Evolutionary conservation across 2,888 invertebrate genomes (phyloP), one percentile per base, ranked within the genome.

Genomic region (Meiosimyza platycephala): DNA sequence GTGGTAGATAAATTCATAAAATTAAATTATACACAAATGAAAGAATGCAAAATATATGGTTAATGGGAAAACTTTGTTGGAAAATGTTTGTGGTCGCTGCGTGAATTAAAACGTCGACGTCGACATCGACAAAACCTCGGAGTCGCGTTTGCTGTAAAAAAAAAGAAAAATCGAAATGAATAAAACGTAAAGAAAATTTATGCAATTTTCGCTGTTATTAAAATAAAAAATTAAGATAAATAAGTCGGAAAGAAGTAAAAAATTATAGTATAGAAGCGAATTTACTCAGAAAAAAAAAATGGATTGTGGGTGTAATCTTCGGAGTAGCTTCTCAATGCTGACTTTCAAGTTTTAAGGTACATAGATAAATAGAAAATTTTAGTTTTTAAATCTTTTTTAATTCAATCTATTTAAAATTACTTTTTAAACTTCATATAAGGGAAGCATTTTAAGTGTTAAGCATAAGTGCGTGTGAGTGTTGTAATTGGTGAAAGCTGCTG

Each of bases 401-500:
- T 40, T 6, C 9, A 40, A 40, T 40, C 7, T 28, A 28, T 4
- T 40, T 40, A 40, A 40, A 40, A 40, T 40, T 40, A 9, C 40
- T 7, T 40, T 40, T 28, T 9, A 40, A 1, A 7, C 9, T 40
- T 40, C 6, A 40, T 40, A 40, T 40, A 40, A 40, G 9, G 28
- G 9, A 40, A 40, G 40, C 40, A 40, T 40, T 40, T 40, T 40
- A 40, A 40, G 40, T 7, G 1, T 40, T 40, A 7, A 9, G 40
- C 6, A 9, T 40, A 9, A 40, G 40, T 40, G 40, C 40, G 40
- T 33, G 40, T 15, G 54, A 54, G n/a, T 69, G 69, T 15, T 15
- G 40, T 63, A 13, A 60, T 51, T 67, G 67, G 72, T 72, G 72
- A 67, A 67, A 67, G 72, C 72, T 73, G 57, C 72, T 73, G 57